Conservation (phyloP, 1,140 invertebrate species). For the Halesus radiatus region DNA sequence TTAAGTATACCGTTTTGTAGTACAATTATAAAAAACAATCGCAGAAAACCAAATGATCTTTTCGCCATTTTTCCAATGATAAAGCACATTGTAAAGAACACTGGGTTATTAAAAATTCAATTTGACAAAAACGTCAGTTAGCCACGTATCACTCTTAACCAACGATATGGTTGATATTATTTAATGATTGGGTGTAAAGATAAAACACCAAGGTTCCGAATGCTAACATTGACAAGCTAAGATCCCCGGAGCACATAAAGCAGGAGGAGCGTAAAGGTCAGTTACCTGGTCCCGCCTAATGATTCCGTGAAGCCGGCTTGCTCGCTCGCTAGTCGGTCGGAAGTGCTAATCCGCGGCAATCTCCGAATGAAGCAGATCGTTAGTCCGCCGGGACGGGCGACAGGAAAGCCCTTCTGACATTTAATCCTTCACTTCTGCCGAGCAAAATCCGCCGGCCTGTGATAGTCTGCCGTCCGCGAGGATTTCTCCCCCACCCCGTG, state of each 20-base stretch:
- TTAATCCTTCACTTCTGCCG: conserved; percentile 37
- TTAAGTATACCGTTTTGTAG: too few species aligned
- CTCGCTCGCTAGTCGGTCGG: neutral
- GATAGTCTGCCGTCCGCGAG: neutral
- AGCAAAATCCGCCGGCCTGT: neutral
- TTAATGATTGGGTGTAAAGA: neutral
- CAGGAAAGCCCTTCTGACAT: conserved; percentile 27
- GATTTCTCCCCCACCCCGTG: neutral
- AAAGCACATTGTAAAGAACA: too few species aligned
- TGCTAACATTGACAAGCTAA: too few species aligned
- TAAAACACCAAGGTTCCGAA: too few species aligned
- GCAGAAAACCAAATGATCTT: too few species aligned
- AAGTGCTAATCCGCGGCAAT: conserved; percentile 26
- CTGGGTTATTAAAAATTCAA: too few species aligned
- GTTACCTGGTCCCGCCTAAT: conserved; percentile 7
- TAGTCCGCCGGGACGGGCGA: conserved; percentile 6
- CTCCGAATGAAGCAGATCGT: conserved; percentile 29
- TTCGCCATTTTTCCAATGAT: too few species aligned
- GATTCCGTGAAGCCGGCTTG: neutral
- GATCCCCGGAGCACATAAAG: too few species aligned
- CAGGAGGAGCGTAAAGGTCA: neutral
- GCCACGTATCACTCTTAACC: too few species aligned
- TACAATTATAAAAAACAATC: too few species aligned
- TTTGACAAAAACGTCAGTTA: too few species aligned
- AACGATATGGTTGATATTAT: too few species aligned